Evolutionary conservation across 2,888 invertebrate genomes (phyloP).

Genomic region (Caenorhabditis afra): DNA sequence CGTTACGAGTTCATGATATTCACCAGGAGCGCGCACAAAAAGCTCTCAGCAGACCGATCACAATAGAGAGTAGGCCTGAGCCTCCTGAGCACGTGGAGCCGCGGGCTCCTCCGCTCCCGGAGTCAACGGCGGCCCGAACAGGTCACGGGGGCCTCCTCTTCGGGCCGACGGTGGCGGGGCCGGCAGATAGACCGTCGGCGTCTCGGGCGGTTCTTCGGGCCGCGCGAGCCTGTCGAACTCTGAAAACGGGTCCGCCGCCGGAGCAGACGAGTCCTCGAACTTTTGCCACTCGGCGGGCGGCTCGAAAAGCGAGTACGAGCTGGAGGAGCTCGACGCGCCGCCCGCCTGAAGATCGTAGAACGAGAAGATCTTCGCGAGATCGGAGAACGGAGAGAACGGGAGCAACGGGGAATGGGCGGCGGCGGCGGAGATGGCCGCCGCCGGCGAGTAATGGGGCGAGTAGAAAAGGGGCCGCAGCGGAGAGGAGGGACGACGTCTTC

Average conservation of each 20-base stretch:
- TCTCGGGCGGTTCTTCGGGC: not conserved
- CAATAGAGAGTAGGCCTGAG: not conserved
- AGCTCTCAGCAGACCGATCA: not conserved
- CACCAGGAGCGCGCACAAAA: not conserved
- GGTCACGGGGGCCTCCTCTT: conserved; percentile 6
- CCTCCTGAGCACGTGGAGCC: no score
- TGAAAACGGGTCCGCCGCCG: conserved; percentile 16
- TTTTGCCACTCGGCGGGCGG: conserved; percentile 57
- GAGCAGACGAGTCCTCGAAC: conserved; percentile 25
- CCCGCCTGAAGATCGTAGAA: conserved; percentile 57
- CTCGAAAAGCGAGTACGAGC: conserved; percentile 58
- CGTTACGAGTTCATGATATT: no score
- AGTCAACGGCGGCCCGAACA: conserved; percentile 50
- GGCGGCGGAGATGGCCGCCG: conserved; percentile 32
- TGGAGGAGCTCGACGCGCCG: conserved; percentile 47
- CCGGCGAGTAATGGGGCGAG: conserved; percentile 26
- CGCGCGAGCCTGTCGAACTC: no score
- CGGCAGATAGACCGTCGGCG: conserved; percentile 34
- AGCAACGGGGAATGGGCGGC: conserved; percentile 33
- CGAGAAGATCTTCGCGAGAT: conserved; percentile 61
- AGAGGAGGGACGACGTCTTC: conserved; percentile 28
- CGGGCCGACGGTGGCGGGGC: conserved; percentile 45
- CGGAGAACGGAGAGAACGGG: conserved; percentile 55
- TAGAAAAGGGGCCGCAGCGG: conserved; percentile 45
- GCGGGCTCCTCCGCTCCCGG: conserved; percentile 16